Evolutionary conservation across 2,888 invertebrate species (phyloP).

Genomic region (Tachina grossa): DNA sequence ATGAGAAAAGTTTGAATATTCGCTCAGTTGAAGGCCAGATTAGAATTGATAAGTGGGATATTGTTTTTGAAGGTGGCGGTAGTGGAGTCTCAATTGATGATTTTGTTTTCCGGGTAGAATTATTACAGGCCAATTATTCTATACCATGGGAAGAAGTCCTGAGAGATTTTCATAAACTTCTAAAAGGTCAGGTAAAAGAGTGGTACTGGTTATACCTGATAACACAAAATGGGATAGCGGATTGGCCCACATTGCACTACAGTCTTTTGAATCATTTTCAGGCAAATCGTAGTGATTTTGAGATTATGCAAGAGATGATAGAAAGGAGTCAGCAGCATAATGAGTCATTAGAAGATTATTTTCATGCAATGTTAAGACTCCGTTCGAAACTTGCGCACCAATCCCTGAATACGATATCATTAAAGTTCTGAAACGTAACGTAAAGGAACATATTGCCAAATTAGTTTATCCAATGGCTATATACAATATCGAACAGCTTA

Average conservation of each 20-base stretch:
- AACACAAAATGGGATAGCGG: background rate
- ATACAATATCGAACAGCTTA: too few species aligned
- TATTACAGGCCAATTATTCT: too few species aligned
- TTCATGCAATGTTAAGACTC: too few species aligned
- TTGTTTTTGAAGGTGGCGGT: slow-evolving; percentile 16
- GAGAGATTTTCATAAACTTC: slow-evolving; percentile 5
- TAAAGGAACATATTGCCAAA: too few species aligned
- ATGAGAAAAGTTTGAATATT: background rate
- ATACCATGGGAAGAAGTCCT: slow-evolving; percentile 21
- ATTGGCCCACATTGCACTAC: slow-evolving; percentile 3
- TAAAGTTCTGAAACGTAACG: too few species aligned
- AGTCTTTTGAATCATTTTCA: slow-evolving; percentile 20
- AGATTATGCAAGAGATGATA: slow-evolving; percentile 9
- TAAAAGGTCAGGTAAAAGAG: slow-evolving; percentile 11
- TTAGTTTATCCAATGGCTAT: too few species aligned
- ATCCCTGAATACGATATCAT: too few species aligned
- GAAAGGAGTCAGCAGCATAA: background rate
- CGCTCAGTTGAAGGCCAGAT: slow-evolving; percentile 4
- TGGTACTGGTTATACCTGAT: slow-evolving; percentile 14
- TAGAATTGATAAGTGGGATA: slow-evolving; percentile 23
- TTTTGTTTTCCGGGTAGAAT: slow-evolving; percentile 6
- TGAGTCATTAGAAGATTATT: slow-evolving; percentile 4
- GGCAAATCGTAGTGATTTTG: slow-evolving; percentile 18
- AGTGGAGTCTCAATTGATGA: background rate
- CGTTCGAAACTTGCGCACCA: too few species aligned